phyloP scores from a whole-genome alignment of 2,113 vertebrate species.

The human region DNA sequence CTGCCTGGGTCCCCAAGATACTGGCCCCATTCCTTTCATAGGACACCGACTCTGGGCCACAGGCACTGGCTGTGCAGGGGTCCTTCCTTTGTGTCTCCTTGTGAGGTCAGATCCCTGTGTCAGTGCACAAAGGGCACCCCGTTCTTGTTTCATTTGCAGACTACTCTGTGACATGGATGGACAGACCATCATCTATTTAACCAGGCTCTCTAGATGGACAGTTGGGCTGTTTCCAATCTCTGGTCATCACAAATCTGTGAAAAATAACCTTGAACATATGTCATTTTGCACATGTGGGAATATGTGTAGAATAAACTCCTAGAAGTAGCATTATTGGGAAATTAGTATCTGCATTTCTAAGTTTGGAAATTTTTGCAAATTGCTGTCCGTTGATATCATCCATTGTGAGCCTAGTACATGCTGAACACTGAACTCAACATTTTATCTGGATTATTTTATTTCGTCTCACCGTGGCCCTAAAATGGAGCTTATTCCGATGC shows the following conservation, averaged over 20 bases:
- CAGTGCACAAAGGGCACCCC: rapidly evolving
- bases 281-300: neutral
- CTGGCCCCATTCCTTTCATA: neutral
- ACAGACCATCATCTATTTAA: neutral
- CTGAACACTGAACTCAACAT: neutral
- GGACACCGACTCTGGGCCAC: too few relatives aligned
- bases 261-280: conserved; percentile 13
- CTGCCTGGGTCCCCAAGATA: neutral
- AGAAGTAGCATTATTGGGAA: neutral
- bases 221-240: neutral
- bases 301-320: neutral
- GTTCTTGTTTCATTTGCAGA: neutral
- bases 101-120: rapidly evolving
- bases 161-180: neutral
- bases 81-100: too few relatives aligned
- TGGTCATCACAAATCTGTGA: neutral
- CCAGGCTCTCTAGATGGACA: neutral
- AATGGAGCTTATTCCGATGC: neutral
- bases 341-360: neutral
- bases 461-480: neutral
- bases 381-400: neutral
- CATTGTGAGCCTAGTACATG: neutral
- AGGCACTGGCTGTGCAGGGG: neutral
- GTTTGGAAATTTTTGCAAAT: neutral
- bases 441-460: neutral